Percentiles rank a stretch among this genome's conserved stretches.
Evolutionary conservation across 2,888 invertebrate species (phyloP).

Genomic region (Bugulina stolonifera): DNA sequence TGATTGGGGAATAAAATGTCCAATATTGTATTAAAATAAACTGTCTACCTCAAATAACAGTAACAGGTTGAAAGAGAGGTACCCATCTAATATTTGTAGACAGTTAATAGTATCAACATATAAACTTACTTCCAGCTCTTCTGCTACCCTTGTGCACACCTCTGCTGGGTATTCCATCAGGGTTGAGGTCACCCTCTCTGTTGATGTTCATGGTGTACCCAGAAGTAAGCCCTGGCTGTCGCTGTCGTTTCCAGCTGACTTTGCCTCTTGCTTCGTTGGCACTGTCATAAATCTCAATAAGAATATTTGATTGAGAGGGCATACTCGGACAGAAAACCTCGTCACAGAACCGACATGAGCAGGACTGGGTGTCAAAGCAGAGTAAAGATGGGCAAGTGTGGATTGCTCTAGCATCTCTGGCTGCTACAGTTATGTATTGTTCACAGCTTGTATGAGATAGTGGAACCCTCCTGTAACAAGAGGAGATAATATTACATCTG

Average conservation of each 20-base stretch:
- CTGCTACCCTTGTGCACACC: background rate
- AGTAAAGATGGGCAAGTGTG: background rate
- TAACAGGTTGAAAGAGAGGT: too few species aligned
- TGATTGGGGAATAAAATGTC: too few species aligned
- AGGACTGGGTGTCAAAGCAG: slow-evolving; percentile 4
- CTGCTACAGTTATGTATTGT: background rate
- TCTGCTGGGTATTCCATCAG: background rate
- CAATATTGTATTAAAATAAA: too few species aligned
- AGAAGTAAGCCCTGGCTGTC: slow-evolving; percentile 9
- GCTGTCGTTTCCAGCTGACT: background rate
- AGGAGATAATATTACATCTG: too few species aligned
- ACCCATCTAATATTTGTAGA: too few species aligned
- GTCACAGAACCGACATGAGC: background rate
- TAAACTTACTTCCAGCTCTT: too few species aligned
- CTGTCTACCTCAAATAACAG: too few species aligned
- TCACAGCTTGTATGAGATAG: background rate
- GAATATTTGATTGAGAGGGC: background rate
- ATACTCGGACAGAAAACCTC: background rate
- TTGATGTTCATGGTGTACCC: background rate
- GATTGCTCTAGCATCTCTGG: background rate
- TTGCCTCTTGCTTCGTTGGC: background rate
- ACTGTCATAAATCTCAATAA: background rate
- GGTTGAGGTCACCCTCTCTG: background rate
- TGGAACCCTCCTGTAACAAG: background rate
- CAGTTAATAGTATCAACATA: too few species aligned